Evolutionary conservation across 2,888 invertebrate species (phyloP), one percentile per base, ranked within the genome.

Genomic region (Dolichopus griseipennis): DNA sequence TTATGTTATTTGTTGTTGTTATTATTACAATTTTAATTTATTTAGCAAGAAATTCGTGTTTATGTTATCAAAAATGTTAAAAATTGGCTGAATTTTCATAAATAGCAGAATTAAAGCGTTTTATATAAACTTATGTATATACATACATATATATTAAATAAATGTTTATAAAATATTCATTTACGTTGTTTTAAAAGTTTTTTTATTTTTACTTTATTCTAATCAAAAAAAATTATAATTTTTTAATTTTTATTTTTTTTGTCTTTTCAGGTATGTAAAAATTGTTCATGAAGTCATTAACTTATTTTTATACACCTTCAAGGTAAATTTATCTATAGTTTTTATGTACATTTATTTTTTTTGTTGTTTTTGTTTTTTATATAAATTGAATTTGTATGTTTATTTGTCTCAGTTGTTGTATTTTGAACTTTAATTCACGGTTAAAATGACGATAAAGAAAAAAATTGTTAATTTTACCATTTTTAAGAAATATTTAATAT

Each of bases 281-380:
- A 12, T 12, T 52, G 15, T 52, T 52, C n/a, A 52, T 52, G 52
- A 52, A 52, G 52, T 52, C 52, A 52, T 52, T 52, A 52, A 52
- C 52, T 52, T 52, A 52, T 52, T 52, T 52, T 18, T 52, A 52
- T 52, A 52, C 52, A 52, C 52, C 52, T 52, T 52, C 52, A 52
- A 52, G 52, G 52, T 52, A 52, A 52, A 52, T 52, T 52, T 52
- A 52, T 52, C 52, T 52, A 18, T 15, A 18, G 52, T 52, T 15
- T 52, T 52, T 52, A 18, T 52, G n/a, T n/a, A n/a, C n/a, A n/a
- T n/a, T 15, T 41, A 27, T 4, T 2, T 27, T 27, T 27, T 27
- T 27, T 27, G 27, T 27, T 27, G 27, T 27, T 27, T 27, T 27
- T 27, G 27, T 27, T 27, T 27, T 27, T 27, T 27, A 4, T 27